Evolutionary conservation across 2,797 vertebrate species (phyloP).

Genomic region (Onychomys leucogaster): DNA sequence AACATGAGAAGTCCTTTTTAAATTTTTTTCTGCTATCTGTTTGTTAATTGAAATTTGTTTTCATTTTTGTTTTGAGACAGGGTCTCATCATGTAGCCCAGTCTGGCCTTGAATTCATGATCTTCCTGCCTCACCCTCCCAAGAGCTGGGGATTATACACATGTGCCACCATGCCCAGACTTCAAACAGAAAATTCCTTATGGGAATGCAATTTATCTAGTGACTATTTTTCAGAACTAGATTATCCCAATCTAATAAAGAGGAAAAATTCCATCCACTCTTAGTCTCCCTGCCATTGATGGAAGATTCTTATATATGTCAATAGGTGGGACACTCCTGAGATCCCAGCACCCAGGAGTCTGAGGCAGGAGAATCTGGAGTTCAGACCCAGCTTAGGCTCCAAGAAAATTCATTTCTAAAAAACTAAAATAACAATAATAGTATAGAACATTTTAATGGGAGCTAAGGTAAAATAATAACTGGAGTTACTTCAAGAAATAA

Average conservation of each 20-base stretch:
- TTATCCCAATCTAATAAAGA: not conserved
- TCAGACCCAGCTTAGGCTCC: not conserved
- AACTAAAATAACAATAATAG: not conserved
- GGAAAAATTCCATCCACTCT: not conserved
- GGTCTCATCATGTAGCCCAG: not conserved
- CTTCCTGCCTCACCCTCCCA: not conserved
- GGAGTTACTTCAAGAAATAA: conserved; percentile 19
- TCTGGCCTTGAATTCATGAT: not conserved
- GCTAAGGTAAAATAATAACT: not conserved
- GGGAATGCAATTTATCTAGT: not conserved
- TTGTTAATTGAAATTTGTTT: not conserved
- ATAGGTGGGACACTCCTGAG: not conserved
- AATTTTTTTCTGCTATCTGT: not conserved
- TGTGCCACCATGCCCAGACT: not conserved
- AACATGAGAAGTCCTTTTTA: not conserved
- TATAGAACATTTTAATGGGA: not conserved
- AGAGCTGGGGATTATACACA: not conserved
- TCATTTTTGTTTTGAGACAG: not conserved
- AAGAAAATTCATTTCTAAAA: not conserved
- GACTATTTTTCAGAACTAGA: not conserved
- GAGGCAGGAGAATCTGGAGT: not conserved
- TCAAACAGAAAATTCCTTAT: not conserved
- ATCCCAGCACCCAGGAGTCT: not conserved
- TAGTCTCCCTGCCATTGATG: not conserved
- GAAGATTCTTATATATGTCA: not conserved